Base-by-base conservation (phyloP, 2,113 vertebrate species). In the Oreochromis niloticus region DNA sequence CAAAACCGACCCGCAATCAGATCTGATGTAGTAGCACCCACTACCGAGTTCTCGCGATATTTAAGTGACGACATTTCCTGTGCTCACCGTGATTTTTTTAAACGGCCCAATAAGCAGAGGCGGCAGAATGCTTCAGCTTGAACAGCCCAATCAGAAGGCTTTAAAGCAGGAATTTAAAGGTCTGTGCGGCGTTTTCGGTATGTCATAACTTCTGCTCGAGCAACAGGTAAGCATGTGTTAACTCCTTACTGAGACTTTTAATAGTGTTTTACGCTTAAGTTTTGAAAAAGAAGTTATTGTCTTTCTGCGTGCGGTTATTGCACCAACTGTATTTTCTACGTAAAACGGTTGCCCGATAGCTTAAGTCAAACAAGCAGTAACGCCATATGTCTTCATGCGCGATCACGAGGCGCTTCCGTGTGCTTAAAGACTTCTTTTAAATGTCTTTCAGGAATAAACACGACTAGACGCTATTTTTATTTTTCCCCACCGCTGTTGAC, bases 131-230 rank as follows among this genome's bases (percentile, higher is more conserved):
- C 96, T 95, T 94, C 82, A 57, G 88, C 97, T 98, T 97, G 95
- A 99, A 98, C 90, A 2, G 96, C 7, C 98, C 98, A 99, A 99
- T 99, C 88, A 96, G 91, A 88, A 7, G 46, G 71, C 81, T 87
- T 27, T 55, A 3, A 81, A 83, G 86, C 93, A 95, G 96, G 93
- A 97, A 96, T 98, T 99, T 99, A 99, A 99, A 99, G 97, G 94
- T 96, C 97, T 95, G 96, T 95, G 82, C 94, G 90, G 66, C 91
- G 7, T 17, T 39, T 48, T 78, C 2, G 0, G 0, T 2, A 1
- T 2, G 78, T 5, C 85, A 90, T 17, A 85, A 8, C 48, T 36
- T 71, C 24, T 55, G 41, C 0, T 13, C 5, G 9, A 52, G 27
- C 2, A n/a, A 0, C 1, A 48, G 95, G 95, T 96, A 59, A 94